Evolutionary conservation across 2,113 vertebrate species (phyloP), one percentile per base, ranked within the genome.

Genomic region (Xiphophorus couchianus): DNA sequence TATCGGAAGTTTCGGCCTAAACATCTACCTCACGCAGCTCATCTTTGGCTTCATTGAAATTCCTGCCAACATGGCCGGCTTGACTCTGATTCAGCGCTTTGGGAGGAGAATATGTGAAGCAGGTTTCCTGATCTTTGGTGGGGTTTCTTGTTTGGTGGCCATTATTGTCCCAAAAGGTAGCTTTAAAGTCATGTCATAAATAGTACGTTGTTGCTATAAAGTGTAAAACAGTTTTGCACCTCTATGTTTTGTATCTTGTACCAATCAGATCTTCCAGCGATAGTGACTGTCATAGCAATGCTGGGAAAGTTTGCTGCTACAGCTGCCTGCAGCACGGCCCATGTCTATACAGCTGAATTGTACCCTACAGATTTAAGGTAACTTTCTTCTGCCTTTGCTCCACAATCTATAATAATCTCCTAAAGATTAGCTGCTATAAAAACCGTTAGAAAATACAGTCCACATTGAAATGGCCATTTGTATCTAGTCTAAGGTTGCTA

Each of bases 11-110:
- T 98, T 98, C 25, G 97, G 97, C 17, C 73, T 96, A 88, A 88
- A 97, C 86, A 95, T 97, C 91, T 97, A 97, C 89, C 88, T 98
- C 85, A 97, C 97, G 0, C 96, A 98, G 86, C 89, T 97, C 2
- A 89, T 97, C 2, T 99, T 98, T 15, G 96, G 95, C 37, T 48
- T 90, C 0, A 95, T 94, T 8, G 96, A 98, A 83, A 62, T 97
- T 12, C 95, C 94, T 0, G 94, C 94, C 3, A 94, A 95, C 5
- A 0, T 92, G 17, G 67, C 73, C 5, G 87, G 90, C 75, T 89
- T 95, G 81, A 89, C 91, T 28, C 3, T 80, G 0, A 90, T 97
- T 35, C 92, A 96, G 27, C 80, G 61, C 76, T 92, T 96, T 0
- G 97, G 97, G 62, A 94, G 95, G 80, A 96, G 77, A 85, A 94